phyloP scores from a whole-genome alignment of 2,797 vertebrate species.

The Orestias chungarensis region DNA sequence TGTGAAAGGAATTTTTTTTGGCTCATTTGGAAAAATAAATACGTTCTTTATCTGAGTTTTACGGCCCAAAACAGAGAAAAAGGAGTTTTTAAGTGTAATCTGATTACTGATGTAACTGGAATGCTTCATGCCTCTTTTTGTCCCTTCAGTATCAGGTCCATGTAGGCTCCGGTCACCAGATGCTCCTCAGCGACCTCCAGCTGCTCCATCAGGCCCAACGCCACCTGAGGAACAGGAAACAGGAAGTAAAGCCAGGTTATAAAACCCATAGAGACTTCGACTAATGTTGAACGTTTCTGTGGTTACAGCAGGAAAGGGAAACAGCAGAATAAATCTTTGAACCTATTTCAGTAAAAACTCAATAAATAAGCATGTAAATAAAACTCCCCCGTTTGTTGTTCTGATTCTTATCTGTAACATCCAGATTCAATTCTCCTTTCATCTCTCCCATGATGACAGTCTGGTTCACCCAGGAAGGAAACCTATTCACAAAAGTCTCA shows the following conservation, averaged over 20 bases:
- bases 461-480: too few relatives aligned
- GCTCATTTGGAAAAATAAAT: background rate
- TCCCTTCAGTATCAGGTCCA: constrained; percentile 82
- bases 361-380: too few relatives aligned
- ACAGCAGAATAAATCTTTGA: background rate
- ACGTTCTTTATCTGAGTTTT: background rate
- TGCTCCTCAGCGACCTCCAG: constrained; percentile 76
- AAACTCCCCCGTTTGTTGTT: too few relatives aligned
- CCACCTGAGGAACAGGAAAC: constrained; percentile 52
- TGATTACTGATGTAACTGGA: background rate
- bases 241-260: background rate
- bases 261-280: too few relatives aligned
- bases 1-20: too few relatives aligned
- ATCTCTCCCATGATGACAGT: too few relatives aligned
- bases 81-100: background rate
- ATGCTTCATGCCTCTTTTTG: constrained; percentile 26
- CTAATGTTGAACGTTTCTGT: background rate
- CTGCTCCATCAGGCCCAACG: constrained; percentile 78
- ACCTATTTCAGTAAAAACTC: too few relatives aligned
- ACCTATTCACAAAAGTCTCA: too few relatives aligned
- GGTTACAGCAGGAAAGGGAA: background rate
- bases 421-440: too few relatives aligned
- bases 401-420: too few relatives aligned
- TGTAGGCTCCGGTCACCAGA: constrained; percentile 83
- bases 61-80: background rate